phyloP scores from a whole-genome alignment of 1,140 invertebrate species.

The Sarcophaga bullata region DNA sequence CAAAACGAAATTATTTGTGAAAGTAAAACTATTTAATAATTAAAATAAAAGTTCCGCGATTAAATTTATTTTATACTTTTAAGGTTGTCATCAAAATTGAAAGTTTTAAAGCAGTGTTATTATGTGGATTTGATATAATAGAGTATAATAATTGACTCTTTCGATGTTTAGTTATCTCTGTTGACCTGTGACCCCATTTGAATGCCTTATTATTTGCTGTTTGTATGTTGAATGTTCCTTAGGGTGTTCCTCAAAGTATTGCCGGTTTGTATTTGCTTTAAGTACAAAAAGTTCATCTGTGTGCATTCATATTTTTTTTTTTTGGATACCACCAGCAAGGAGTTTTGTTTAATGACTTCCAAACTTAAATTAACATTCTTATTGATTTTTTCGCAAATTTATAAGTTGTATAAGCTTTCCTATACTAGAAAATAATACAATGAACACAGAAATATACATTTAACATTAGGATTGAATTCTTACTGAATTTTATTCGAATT shows the following conservation, averaged over 20 bases:
- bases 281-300: neutral
- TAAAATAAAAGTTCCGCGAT: neutral
- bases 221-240: slow-evolving; percentile 60
- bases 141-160: neutral
- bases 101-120: neutral
- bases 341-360: neutral
- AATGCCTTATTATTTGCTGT: slow-evolving; percentile 49
- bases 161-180: neutral
- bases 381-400: too few species aligned
- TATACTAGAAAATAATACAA: too few species aligned
- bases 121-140: neutral
- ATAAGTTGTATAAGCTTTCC: too few species aligned
- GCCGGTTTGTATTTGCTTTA: slow-evolving; percentile 54
- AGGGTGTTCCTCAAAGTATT: slow-evolving; percentile 62
- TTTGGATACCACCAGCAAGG: too few species aligned
- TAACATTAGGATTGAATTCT: too few species aligned
- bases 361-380: too few species aligned
- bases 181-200: slow-evolving; percentile 33
- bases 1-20: neutral
- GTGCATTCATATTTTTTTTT: neutral
- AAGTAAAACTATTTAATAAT: neutral
- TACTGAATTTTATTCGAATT: too few species aligned
- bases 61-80: neutral
- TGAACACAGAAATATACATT: too few species aligned
- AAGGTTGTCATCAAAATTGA: neutral